phyloP scores from a whole-genome alignment of 2,797 vertebrate genomes.

The Sebastolobus alascanus region DNA sequence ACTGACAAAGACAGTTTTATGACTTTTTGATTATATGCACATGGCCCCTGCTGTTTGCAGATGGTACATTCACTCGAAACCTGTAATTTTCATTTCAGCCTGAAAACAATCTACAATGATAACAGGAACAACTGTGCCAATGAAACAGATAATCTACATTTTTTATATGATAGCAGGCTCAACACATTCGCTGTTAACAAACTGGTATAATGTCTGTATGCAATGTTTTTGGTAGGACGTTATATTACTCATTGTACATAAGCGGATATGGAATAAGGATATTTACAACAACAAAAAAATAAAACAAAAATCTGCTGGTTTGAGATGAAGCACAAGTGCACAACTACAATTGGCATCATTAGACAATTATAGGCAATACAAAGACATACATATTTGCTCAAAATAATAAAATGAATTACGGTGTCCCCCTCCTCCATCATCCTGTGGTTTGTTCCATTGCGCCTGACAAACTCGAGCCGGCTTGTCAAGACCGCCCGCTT shows the following conservation, averaged over 20 bases:
- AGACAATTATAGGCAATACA: too few relatives aligned
- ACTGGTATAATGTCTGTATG: neutral
- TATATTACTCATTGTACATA: neutral
- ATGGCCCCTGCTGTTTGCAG: slow-evolving; percentile 11
- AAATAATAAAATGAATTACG: too few relatives aligned
- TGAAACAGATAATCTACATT: neutral
- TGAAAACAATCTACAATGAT: neutral
- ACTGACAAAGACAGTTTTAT: neutral
- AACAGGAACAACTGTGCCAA: neutral
- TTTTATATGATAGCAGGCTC: neutral
- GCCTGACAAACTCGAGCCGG: too few relatives aligned
- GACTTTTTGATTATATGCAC: slow-evolving; percentile 16
- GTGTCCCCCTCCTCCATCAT: too few relatives aligned
- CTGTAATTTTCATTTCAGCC: neutral
- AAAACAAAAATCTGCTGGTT: neutral
- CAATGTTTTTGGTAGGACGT: neutral
- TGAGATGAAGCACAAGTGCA: too few relatives aligned
- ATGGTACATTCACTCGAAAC: neutral
- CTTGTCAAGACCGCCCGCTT: too few relatives aligned
- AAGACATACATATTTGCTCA: too few relatives aligned
- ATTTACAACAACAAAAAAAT: neutral
- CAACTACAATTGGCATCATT: too few relatives aligned
- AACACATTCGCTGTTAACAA: neutral
- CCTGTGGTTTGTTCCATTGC: too few relatives aligned
- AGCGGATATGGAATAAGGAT: neutral